Percentiles rank a stretch among this genome's conserved stretches.
These are phyloP conservation scores for Choloepus didactylus DNA, from an alignment of 2,797 vertebrate genomes.

Conservation along the genomic window DNA sequence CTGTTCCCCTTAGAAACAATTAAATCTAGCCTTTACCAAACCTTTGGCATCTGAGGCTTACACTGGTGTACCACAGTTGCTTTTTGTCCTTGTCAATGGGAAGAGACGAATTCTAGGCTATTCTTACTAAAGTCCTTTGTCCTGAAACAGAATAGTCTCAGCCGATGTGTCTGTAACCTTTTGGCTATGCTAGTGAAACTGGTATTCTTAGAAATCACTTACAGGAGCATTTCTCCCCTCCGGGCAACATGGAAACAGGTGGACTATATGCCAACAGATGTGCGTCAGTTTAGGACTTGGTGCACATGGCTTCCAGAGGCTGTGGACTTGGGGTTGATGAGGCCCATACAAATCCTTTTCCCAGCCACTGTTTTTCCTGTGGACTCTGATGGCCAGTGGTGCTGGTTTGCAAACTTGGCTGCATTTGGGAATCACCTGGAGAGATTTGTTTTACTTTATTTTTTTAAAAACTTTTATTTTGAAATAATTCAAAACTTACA, in stretches of 20 bases:
- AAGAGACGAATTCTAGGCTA: slow-evolving; percentile 24
- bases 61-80: background rate
- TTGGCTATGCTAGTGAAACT: background rate
- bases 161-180: background rate
- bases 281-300: background rate
- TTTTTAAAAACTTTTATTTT: too few relatives aligned
- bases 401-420: background rate
- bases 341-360: background rate
- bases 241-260: background rate
- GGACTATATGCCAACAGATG: background rate
- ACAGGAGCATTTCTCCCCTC: background rate
- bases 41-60: slow-evolving; percentile 25
- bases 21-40: slow-evolving; percentile 66
- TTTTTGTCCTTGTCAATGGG: slow-evolving; percentile 57
- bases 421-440: background rate
- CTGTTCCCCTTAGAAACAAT: slow-evolving; percentile 84
- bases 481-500: too few relatives aligned
- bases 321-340: background rate
- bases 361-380: background rate
- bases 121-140: slow-evolving; percentile 50
- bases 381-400: too few relatives aligned
- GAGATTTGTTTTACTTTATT: background rate
- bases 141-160: background rate
- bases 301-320: background rate
- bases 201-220: background rate